Evolutionary conservation across 2,888 invertebrate genomes (phyloP).

Genomic region (Asteroscopus sphinx): DNA sequence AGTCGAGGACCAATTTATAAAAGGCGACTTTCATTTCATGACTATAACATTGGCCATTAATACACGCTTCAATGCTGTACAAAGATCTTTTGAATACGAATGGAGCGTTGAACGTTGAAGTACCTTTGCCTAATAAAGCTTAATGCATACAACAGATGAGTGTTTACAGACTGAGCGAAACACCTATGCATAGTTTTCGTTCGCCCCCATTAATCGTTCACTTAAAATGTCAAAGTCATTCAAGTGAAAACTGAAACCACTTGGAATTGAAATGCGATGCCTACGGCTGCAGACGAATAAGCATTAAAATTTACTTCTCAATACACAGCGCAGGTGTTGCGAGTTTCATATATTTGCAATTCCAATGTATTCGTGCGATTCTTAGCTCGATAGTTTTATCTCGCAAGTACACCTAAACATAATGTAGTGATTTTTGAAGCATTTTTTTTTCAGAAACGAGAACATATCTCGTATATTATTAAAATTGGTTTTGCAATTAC

Average conservation of each 20-base stretch:
- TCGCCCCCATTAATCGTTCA: constrained; percentile 4
- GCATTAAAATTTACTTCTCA: constrained; percentile 40
- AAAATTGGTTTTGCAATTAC: no score
- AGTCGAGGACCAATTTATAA: no score
- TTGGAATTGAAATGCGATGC: constrained; percentile 14
- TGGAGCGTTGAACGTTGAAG: neutral
- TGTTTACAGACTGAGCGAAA: neutral
- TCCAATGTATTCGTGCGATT: constrained; percentile 24
- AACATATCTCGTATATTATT: no score
- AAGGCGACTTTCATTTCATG: no score
- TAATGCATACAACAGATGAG: constrained; percentile 7
- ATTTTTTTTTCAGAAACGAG: constrained; percentile 9
- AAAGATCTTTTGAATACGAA: neutral
- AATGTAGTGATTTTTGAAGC: constrained; percentile 3
- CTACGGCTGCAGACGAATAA: constrained; percentile 17
- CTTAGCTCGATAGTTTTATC: constrained; percentile 21
- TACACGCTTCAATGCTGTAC: no score
- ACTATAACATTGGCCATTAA: no score
- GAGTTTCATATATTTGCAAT: constrained; percentile 45
- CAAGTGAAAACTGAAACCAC: constrained; percentile 18
- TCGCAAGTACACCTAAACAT: constrained; percentile 3
- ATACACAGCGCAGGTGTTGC: constrained; percentile 38
- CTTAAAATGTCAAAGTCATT: constrained; percentile 19
- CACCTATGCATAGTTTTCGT: constrained; percentile 5
- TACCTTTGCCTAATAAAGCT: neutral